A percentile compares a stretch with the other conserved stretches of the same genome.
Conservation (phyloP, 53 echinoderm and acorn worm genomes). For the Zoroaster sp. region DNA sequence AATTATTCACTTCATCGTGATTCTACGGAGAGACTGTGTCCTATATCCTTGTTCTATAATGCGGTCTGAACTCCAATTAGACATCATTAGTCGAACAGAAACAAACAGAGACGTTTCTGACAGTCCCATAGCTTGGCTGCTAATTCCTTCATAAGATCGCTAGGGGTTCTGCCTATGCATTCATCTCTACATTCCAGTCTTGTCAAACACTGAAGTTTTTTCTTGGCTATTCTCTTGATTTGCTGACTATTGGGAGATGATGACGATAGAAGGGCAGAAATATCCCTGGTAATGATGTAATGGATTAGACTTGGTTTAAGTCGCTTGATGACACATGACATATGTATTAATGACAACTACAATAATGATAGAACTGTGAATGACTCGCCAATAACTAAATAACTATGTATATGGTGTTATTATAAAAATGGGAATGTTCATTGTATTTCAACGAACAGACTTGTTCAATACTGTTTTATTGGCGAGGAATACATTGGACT, state of each 20-base stretch:
- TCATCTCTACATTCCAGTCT: neutral
- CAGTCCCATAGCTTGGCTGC: neutral
- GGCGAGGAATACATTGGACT: too few relatives aligned
- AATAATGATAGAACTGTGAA: too few relatives aligned
- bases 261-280: neutral
- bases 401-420: too few relatives aligned
- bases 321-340: neutral
- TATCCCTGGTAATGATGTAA: neutral
- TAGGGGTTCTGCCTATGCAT: neutral
- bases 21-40: neutral
- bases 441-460: too few relatives aligned
- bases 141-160: neutral
- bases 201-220: neutral
- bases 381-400: too few relatives aligned
- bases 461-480: too few relatives aligned
- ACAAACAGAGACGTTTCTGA: neutral
- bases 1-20: neutral
- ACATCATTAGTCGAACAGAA: neutral
- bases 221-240: neutral
- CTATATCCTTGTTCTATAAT: neutral
- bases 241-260: neutral
- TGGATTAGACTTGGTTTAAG: neutral
- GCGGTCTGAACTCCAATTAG: conserved; percentile 1
- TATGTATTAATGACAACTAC: too few relatives aligned
- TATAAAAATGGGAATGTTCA: too few relatives aligned